Evolutionary conservation across 2,888 invertebrate genomes (phyloP).

Genomic region (Drosophila neutralis): DNA sequence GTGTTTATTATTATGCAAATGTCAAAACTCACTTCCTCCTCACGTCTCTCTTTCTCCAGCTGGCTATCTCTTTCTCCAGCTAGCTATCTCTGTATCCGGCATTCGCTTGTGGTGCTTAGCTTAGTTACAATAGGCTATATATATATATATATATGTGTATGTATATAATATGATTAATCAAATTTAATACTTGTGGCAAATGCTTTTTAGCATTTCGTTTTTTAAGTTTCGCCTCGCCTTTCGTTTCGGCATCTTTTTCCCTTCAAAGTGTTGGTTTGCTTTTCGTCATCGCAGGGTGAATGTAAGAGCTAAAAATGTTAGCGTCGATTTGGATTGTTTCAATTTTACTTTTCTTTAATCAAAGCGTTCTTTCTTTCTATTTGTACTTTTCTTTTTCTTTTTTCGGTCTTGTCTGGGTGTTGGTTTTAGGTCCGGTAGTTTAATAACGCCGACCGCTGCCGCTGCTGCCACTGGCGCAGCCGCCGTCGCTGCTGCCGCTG

Average conservation of each 20-base stretch:
- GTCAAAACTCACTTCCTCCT: slow-evolving; percentile 24
- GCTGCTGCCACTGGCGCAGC: slow-evolving; percentile 71
- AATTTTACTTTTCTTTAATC: slow-evolving; percentile 14
- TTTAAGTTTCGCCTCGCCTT: slow-evolving; percentile 14
- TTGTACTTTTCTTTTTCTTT: not conserved
- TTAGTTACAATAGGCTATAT: slow-evolving; percentile 23
- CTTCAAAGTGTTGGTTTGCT: slow-evolving; percentile 8
- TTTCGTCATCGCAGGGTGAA: slow-evolving; percentile 71
- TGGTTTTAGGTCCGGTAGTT: slow-evolving; percentile 4
- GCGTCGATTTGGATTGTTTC: slow-evolving; percentile 67
- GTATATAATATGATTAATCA: slow-evolving; percentile 37
- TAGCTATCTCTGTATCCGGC: slow-evolving; percentile 6
- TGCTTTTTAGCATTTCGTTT: slow-evolving; percentile 28
- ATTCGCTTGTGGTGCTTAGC: slow-evolving; percentile 18
- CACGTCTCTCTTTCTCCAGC: not conserved
- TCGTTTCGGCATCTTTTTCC: slow-evolving; percentile 8
- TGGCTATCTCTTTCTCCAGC: not conserved
- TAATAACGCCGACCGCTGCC: slow-evolving; percentile 70
- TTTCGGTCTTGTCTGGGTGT: not conserved
- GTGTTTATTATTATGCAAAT: slow-evolving; percentile 43
- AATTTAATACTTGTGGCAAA: slow-evolving; percentile 69
- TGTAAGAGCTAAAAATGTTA: slow-evolving; percentile 80
- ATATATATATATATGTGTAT: slow-evolving; percentile 14
- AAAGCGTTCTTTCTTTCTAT: not conserved
- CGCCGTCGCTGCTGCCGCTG: slow-evolving; percentile 77